Evolutionary conservation across 2,797 vertebrate genomes (phyloP).

Genomic region (Botia almorhae): DNA sequence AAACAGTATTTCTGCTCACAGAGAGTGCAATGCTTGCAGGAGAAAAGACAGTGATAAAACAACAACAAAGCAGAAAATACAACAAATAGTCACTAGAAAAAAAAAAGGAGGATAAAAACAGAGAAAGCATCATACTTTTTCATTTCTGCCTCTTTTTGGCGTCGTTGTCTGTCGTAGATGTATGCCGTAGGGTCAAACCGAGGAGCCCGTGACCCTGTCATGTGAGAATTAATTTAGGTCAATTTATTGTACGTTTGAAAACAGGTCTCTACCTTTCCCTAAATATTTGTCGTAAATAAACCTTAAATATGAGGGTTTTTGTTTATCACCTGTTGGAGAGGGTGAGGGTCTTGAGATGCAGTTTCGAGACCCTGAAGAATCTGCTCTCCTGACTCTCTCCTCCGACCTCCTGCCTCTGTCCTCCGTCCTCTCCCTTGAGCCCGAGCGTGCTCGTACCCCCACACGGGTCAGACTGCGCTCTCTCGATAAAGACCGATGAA

Average conservation of each 20-base stretch:
- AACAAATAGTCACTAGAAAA: neutral
- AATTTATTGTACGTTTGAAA: neutral
- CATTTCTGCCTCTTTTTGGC: slow-evolving; percentile 81
- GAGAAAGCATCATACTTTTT: slow-evolving; percentile 78
- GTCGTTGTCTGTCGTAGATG: slow-evolving; percentile 84
- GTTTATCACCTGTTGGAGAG: slow-evolving; percentile 75
- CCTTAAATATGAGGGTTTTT: neutral
- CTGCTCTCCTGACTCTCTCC: slow-evolving; percentile 73
- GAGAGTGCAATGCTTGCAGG: slow-evolving; percentile 18
- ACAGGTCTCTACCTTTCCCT: slow-evolving; percentile 57
- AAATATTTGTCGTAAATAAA: slow-evolving; percentile 14
- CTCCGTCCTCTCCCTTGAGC: slow-evolving; percentile 78
- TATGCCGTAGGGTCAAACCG: slow-evolving; percentile 93
- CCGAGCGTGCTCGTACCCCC: slow-evolving; percentile 75
- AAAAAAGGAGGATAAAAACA: neutral
- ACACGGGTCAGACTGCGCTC: slow-evolving; percentile 68
- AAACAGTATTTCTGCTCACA: slow-evolving; percentile 48
- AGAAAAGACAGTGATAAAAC: slow-evolving; percentile 15
- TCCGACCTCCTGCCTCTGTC: slow-evolving; percentile 67
- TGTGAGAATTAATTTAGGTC: neutral
- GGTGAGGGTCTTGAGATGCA: slow-evolving; percentile 79
- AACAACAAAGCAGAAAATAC: slow-evolving; percentile 23
- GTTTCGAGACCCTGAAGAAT: slow-evolving; percentile 73
- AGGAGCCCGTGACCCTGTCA: slow-evolving; percentile 73
- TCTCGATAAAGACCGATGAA: slow-evolving; percentile 77